phyloP scores from a whole-genome alignment of 1,140 invertebrate species.

The Dendroctonus valens region DNA sequence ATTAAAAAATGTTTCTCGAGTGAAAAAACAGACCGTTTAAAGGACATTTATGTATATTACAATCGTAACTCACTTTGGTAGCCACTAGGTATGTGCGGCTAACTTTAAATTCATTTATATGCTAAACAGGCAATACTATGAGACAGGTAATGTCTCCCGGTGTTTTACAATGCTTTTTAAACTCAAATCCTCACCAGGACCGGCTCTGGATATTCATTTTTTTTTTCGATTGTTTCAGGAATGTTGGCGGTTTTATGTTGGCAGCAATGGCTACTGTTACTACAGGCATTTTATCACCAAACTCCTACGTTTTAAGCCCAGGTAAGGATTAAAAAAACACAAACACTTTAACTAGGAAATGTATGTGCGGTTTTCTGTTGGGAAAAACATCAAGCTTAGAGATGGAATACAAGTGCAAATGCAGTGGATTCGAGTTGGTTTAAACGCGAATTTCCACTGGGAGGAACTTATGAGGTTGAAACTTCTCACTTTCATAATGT shows the following conservation, averaged over 20 bases:
- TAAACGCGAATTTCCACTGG: too few relatives aligned
- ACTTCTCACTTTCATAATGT: neutral
- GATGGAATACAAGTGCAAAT: too few relatives aligned
- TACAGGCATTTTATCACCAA: slow-evolving; percentile 48
- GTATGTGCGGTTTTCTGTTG: too few relatives aligned
- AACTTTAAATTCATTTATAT: slow-evolving; percentile 21
- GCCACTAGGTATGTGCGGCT: slow-evolving; percentile 14
- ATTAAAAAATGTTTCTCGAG: neutral
- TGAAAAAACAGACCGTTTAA: slow-evolving; percentile 6
- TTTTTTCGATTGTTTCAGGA: slow-evolving; percentile 44
- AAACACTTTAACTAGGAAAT: neutral
- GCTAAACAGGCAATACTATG: slow-evolving; percentile 21
- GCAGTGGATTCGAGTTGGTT: too few relatives aligned
- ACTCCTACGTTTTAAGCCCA: slow-evolving; percentile 49
- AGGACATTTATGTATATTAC: slow-evolving; percentile 17
- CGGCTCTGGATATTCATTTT: slow-evolving; percentile 3
- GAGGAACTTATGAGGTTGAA: too few relatives aligned
- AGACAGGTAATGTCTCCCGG: slow-evolving; percentile 22
- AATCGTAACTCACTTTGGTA: slow-evolving; percentile 15
- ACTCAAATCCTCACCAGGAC: slow-evolving; percentile 7
- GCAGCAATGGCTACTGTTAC: slow-evolving; percentile 50
- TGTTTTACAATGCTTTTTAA: slow-evolving; percentile 10
- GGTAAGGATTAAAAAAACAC: slow-evolving; percentile 35
- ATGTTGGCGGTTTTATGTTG: slow-evolving; percentile 47
- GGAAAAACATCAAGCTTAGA: too few relatives aligned